Evolutionary conservation across 2,888 invertebrate species (phyloP).

Genomic region (Endomychus coccineus): DNA sequence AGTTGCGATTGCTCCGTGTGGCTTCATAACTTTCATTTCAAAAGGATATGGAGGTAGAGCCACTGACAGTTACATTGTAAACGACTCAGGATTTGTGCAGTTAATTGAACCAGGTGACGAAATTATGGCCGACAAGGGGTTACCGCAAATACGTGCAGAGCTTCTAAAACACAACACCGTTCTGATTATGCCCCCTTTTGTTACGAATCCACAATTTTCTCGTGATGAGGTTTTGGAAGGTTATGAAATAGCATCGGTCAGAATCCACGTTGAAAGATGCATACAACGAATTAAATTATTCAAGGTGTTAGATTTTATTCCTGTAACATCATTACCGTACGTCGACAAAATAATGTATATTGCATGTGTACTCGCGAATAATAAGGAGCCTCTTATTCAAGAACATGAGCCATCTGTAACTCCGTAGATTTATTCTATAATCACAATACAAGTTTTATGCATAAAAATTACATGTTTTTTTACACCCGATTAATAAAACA

Average conservation of each 20-base stretch:
- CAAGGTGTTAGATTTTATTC: conserved; percentile 14
- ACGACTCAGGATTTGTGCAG: conserved; percentile 24
- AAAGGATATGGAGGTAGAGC: conserved; percentile 24
- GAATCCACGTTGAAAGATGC: conserved; percentile 17
- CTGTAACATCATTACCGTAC: too few relatives aligned
- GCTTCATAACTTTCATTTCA: conserved; percentile 23
- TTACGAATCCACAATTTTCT: conserved; percentile 19
- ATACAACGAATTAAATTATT: conserved; percentile 19
- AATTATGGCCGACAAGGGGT: conserved; percentile 20
- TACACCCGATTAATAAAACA: too few relatives aligned
- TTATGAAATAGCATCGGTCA: conserved; percentile 15
- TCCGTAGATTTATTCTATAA: too few relatives aligned
- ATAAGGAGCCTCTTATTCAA: too few relatives aligned
- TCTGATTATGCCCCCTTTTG: conserved; percentile 21
- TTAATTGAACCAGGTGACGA: conserved; percentile 21
- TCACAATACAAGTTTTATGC: too few relatives aligned
- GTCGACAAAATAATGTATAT: too few relatives aligned
- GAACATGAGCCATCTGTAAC: too few relatives aligned
- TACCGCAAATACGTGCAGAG: conserved; percentile 17
- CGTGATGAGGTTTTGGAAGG: conserved; percentile 19
- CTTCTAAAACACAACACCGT: conserved; percentile 18
- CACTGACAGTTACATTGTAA: conserved; percentile 23
- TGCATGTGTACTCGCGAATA: too few relatives aligned
- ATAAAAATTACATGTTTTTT: too few relatives aligned
- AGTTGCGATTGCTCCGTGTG: conserved; percentile 17